These are phyloP conservation scores for Montipora cactus DNA, from an alignment of 64 coral and sea anemone genomes.

Conservation along the genomic window DNA sequence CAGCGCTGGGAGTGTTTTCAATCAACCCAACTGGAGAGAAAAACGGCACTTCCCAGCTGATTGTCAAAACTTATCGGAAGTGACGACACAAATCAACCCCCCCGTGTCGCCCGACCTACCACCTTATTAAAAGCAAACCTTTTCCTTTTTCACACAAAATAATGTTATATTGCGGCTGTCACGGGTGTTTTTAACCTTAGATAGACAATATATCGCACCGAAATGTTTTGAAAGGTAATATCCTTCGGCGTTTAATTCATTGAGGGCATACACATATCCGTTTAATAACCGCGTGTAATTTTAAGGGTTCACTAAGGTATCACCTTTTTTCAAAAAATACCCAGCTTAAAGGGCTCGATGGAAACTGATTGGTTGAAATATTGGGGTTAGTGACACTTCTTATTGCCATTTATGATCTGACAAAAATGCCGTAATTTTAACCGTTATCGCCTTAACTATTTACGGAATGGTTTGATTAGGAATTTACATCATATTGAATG, in stretches of 20 bases:
- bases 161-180: not conserved
- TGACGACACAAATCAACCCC: not conserved
- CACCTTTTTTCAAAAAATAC: not conserved
- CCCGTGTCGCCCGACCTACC: not conserved
- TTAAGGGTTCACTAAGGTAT: not conserved
- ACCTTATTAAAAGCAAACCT: not conserved
- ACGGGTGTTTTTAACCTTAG: not conserved
- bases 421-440: not conserved
- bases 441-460: not conserved
- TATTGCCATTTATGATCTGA: not conserved
- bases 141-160: not conserved
- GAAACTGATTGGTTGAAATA: not conserved
- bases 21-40: not conserved
- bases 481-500: constrained; percentile 15
- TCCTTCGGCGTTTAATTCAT: not conserved
- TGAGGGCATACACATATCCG: not conserved
- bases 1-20: not conserved
- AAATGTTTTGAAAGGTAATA: not conserved
- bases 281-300: not conserved
- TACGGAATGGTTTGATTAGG: not conserved
- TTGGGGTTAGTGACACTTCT: not conserved
- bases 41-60: not conserved
- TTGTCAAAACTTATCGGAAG: not conserved
- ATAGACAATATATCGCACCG: not conserved
- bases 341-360: not conserved